Conservation (phyloP, 2,888 invertebrate genomes). For the Vesta saturnalis region DNA sequence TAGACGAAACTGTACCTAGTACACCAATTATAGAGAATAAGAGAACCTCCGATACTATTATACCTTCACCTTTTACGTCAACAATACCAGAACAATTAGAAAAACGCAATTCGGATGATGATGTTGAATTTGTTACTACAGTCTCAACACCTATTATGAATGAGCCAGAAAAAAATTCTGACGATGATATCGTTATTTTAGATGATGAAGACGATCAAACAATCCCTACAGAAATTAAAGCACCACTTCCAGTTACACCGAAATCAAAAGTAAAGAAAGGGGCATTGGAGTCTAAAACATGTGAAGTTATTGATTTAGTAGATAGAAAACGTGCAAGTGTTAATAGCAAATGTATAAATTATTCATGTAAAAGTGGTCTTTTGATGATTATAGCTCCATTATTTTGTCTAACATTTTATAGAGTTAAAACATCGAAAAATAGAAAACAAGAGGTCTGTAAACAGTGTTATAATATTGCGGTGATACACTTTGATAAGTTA, state of each 20-base stretch:
- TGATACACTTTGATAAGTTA: conserved; percentile 57
- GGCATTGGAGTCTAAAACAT: neutral
- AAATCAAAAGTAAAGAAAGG: neutral
- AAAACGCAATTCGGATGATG: conserved; percentile 19
- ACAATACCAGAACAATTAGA: neutral
- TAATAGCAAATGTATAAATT: conserved; percentile 67
- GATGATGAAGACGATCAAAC: conserved; percentile 23
- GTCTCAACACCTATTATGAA: neutral
- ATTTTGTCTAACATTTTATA: conserved; percentile 60
- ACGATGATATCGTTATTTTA: conserved; percentile 28
- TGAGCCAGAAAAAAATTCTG: neutral
- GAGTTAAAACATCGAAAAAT: conserved; percentile 57
- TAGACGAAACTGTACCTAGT: conserved; percentile 54
- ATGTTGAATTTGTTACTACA: conserved; percentile 15
- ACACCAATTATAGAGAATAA: conserved; percentile 53
- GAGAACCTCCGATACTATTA: conserved; percentile 17
- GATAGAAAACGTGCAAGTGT: conserved; percentile 43
- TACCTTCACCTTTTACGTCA: neutral
- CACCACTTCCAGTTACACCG: neutral
- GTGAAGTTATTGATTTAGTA: conserved; percentile 56
- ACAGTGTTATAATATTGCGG: conserved; percentile 57
- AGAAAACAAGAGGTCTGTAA: conserved; percentile 59
- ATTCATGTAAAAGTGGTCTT: conserved; percentile 63
- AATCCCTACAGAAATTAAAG: neutral
- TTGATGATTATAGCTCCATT: conserved; percentile 62